Evolutionary conservation across 2,888 invertebrate species (phyloP).

Genomic region (Ochropleura leucogaster): DNA sequence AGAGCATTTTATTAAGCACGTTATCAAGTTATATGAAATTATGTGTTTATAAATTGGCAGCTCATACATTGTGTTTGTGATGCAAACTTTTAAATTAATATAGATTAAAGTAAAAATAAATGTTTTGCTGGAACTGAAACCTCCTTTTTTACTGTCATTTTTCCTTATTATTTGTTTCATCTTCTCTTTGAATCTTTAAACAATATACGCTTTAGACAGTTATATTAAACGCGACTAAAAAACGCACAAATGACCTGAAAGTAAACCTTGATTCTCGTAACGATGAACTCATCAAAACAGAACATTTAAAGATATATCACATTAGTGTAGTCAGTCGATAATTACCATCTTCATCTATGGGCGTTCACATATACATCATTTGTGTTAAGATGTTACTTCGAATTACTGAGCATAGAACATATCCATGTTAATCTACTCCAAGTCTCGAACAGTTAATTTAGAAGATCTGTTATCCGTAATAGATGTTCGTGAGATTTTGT

Average conservation of each 20-base stretch:
- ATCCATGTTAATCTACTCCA: conserved; percentile 77
- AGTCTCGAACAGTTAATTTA: conserved; percentile 79
- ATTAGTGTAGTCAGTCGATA: conserved; percentile 84
- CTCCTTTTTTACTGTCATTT: not conserved
- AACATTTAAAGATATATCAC: conserved; percentile 84
- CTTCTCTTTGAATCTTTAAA: not conserved
- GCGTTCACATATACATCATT: conserved; percentile 88
- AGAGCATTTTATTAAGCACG: conserved; percentile 41
- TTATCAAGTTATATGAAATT: conserved; percentile 35
- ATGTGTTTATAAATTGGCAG: conserved; percentile 22
- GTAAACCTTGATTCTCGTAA: conserved; percentile 70
- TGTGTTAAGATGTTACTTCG: conserved; percentile 87
- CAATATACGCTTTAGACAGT: not conserved
- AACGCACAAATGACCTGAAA: conserved; percentile 78
- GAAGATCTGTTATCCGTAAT: conserved; percentile 79
- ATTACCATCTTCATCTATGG: conserved; percentile 85
- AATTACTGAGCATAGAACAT: conserved; percentile 75
- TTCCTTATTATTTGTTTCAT: not conserved
- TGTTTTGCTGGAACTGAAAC: not conserved
- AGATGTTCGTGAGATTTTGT: conserved; percentile 81
- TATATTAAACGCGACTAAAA: conserved; percentile 56
- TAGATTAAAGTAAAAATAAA: not conserved
- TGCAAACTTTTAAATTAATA: not conserved
- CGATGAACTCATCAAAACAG: conserved; percentile 87
- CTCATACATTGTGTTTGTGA: not conserved